Conservation (phyloP, 1,140 invertebrate genomes). For the Papilio aristodemus region DNA sequence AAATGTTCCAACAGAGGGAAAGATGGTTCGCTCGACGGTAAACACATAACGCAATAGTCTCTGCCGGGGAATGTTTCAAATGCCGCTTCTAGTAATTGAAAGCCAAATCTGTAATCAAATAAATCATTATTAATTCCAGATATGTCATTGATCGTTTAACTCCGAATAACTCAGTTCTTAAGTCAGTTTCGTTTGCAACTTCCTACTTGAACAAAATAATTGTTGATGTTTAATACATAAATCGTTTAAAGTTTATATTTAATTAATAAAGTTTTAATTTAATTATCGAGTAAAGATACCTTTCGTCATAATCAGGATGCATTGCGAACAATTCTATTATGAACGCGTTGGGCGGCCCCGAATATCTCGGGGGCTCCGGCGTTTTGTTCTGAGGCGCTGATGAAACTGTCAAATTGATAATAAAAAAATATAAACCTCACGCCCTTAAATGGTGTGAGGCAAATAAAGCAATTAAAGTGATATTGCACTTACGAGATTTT, state of each 20-base stretch:
- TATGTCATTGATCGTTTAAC: too few species aligned
- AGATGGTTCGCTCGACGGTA: conserved; percentile 82
- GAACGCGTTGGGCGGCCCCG: conserved; percentile 82
- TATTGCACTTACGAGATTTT: conserved; percentile 22
- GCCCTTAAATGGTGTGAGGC: not conserved
- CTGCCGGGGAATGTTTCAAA: conserved; percentile 85
- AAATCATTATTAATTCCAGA: too few species aligned
- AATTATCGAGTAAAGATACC: conserved; percentile 40
- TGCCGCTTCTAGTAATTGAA: conserved; percentile 83
- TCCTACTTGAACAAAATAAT: conserved; percentile 38
- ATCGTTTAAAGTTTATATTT: too few species aligned
- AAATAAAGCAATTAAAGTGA: not conserved
- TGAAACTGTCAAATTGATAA: not conserved
- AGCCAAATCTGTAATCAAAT: conserved; percentile 70
- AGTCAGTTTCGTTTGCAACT: too few species aligned
- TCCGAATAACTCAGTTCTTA: too few species aligned
- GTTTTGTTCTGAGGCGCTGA: conserved; percentile 31
- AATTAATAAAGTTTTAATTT: too few species aligned
- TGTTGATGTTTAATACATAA: too few species aligned
- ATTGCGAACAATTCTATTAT: conserved; percentile 85
- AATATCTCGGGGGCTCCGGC: conserved; percentile 55
- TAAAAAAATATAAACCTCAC: not conserved
- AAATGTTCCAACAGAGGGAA: conserved; percentile 84
- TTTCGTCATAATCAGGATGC: conserved; percentile 82
- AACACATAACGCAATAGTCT: conserved; percentile 84